Base-by-base conservation (phyloP, 53 echinoderm and acorn worm species). In the Astropecten irregularis region DNA sequence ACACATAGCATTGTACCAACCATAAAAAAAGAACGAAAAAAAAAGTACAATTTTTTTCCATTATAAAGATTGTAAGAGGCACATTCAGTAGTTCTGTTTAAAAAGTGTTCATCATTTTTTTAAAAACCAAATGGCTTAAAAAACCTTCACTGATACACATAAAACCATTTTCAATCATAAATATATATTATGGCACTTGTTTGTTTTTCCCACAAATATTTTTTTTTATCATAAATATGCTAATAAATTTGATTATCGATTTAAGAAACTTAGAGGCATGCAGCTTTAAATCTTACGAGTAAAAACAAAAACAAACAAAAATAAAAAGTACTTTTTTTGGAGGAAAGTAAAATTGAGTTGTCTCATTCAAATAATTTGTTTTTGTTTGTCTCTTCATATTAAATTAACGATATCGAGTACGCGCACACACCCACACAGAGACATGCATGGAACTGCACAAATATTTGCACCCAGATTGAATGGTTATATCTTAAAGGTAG, bases 1-100 rank as follows among this genome's bases (percentile, higher is more conserved):
- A 66, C 66, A 56, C 57, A 54, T 56, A 38, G n/a, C n/a, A n/a
- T n/a, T 74, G 22, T 37, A 42, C 42, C 11, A 42, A 42, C n/a
- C n/a, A n/a, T n/a, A n/a, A n/a, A 11, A 42, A 11, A 42, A 42
- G 42, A 42, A 42, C 6, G 11, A 6, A 42, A 42, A 42, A 42
- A 42, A 42, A 42, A 25, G 32, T 25, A 61, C 16, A 32, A 28
- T 59, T 63, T 42, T 35, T 68, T 68, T 68, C 23, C 14, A 42
- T 64, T 68, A 73, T 40, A 77, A 77, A 53, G 44, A 59, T 13
- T 46, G 31, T 15, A 11, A 31, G 44, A 79, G 79, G 79, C 79
- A 79, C 79, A 76, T 68, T 9, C n/a, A n/a, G 42, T 66, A 62
- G 79, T 61, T 79, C 62, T 79, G 63, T 60, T 48, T 9, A n/a